Conservation (phyloP, 1,140 invertebrate genomes). For the Drosophila simulans region DNA sequence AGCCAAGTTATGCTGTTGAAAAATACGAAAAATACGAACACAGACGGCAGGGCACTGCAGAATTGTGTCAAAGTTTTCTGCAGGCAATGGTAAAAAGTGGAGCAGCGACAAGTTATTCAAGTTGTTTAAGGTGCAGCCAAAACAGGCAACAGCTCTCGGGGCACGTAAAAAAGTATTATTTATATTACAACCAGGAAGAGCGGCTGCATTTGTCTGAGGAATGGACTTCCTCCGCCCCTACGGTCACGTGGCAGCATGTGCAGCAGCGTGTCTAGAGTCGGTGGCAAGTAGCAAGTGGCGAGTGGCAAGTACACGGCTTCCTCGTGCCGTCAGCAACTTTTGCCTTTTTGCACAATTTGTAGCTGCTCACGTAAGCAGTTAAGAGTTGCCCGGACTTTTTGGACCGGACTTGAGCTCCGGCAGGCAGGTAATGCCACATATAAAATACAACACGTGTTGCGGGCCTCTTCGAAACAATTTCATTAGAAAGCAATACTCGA, state of each 20-base stretch:
- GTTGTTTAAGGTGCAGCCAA: conserved; percentile 62
- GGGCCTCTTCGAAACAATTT: conserved; percentile 24
- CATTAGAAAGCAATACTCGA: conserved; percentile 39
- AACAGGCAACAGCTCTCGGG: conserved; percentile 27
- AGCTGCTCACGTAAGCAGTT: conserved; percentile 67
- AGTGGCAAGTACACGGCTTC: conserved; percentile 18
- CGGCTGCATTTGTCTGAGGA: conserved; percentile 42
- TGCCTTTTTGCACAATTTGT: conserved; percentile 57
- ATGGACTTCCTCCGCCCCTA: conserved; percentile 4
- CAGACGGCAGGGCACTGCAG: background rate
- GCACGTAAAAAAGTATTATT: conserved; percentile 64
- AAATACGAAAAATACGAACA: conserved; percentile 18
- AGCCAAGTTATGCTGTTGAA: conserved; percentile 26
- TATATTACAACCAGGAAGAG: conserved; percentile 46
- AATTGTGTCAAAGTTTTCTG: conserved; percentile 53
- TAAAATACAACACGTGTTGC: conserved; percentile 45
- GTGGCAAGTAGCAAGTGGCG: conserved; percentile 32
- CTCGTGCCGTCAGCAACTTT: conserved; percentile 50
- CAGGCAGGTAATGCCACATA: conserved; percentile 18
- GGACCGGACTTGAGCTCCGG: conserved; percentile 3
- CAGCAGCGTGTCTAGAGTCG: conserved; percentile 58
- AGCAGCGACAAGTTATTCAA: conserved; percentile 66
- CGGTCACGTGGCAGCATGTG: conserved; percentile 62
- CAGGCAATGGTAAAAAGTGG: conserved; percentile 30
- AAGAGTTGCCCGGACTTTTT: conserved; percentile 33